Percentiles rank a stretch among this genome's conserved stretches.
Conservation (phyloP, 2,113 vertebrate species). For the Rhagologus leucostigma region DNA sequence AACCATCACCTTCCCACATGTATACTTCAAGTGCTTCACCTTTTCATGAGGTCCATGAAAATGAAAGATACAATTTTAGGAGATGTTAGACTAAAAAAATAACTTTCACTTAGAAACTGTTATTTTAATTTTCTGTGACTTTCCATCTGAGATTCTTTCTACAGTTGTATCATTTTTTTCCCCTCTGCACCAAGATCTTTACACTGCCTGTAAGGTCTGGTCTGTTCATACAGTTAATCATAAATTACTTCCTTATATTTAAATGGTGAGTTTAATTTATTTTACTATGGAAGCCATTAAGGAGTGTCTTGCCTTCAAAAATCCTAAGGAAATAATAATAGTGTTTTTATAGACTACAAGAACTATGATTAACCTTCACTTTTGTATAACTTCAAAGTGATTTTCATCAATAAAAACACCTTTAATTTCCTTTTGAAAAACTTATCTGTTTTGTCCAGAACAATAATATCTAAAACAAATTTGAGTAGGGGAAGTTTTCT, state of each 20-base stretch:
- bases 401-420: not conserved
- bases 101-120: not conserved
- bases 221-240: not conserved
- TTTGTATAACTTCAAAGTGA: not conserved
- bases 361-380: not conserved
- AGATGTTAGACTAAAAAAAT: not conserved
- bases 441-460: not conserved
- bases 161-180: not conserved
- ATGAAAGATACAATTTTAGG: not conserved
- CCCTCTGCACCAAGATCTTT: not conserved
- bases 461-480: not conserved
- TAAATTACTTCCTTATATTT: not conserved
- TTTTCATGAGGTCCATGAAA: not conserved
- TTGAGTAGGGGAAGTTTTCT: fast-evolving
- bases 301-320: not conserved
- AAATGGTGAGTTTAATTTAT: not conserved
- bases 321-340: not conserved
- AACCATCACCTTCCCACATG: not conserved
- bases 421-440: not conserved
- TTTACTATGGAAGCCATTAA: not conserved
- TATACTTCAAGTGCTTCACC: not conserved
- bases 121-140: not conserved
- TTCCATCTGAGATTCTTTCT: not conserved
- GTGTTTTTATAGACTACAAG: not conserved
- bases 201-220: not conserved